Percentiles rank a stretch among this genome's conserved stretches.
Evolutionary conservation across 2,113 vertebrate genomes (phyloP).

Genomic region (Pipra filicauda): DNA sequence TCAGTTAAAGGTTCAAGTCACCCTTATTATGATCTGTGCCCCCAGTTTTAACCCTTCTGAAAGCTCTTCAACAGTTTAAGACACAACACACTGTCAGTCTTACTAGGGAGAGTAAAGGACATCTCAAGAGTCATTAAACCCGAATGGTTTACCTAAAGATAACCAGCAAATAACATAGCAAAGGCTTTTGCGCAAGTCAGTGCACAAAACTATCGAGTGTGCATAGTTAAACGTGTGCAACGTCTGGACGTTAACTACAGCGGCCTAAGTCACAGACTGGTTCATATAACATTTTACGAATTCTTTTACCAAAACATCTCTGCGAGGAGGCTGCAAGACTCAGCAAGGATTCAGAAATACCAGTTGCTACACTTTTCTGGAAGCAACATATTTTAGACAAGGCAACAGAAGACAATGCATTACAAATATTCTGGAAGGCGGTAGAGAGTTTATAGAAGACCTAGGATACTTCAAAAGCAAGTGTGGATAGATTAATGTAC

Average conservation of each 20-base stretch:
- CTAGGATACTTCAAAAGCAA: background rate
- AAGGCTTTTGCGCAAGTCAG: background rate
- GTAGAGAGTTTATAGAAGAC: background rate
- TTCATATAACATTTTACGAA: rapidly evolving
- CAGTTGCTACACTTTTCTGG: background rate
- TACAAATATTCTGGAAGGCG: background rate
- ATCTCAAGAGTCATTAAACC: background rate
- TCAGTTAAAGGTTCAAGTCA: background rate
- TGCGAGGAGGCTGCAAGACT: background rate
- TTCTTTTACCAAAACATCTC: background rate
- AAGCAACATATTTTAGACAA: background rate
- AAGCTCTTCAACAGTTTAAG: background rate
- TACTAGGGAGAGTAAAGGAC: background rate
- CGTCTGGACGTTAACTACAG: background rate
- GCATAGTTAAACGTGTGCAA: rapidly evolving
- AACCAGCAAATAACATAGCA: background rate
- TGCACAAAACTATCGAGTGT: background rate
- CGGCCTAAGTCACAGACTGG: background rate
- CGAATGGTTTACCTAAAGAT: background rate
- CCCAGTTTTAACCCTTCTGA: background rate
- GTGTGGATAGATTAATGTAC: background rate
- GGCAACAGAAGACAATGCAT: background rate
- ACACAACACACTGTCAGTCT: background rate
- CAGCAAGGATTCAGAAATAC: background rate
- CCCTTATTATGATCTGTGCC: background rate